These are phyloP conservation scores for Poecilobothrus nobilitatus DNA, from an alignment of 2,888 invertebrate species.

Conservation along the genomic window DNA sequence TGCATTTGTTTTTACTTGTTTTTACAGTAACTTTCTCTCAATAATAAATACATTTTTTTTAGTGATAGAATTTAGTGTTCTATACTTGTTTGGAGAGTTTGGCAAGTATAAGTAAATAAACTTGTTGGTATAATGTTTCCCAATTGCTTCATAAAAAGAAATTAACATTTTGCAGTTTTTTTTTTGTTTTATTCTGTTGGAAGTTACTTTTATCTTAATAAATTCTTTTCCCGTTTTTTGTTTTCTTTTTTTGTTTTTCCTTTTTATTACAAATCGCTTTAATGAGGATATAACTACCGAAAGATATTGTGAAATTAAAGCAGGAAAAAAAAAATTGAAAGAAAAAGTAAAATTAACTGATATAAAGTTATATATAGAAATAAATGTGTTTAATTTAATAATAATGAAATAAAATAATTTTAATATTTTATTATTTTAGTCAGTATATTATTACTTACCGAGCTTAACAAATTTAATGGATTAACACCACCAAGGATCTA, in stretches of 20 bases:
- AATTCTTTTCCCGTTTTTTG: not conserved
- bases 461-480: too few relatives aligned
- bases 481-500: too few relatives aligned
- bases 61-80: too few relatives aligned
- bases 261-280: constrained; percentile 8
- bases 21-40: not conserved
- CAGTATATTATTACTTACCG: too few relatives aligned
- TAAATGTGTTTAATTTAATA: too few relatives aligned
- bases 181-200: not conserved
- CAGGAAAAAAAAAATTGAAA: not conserved
- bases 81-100: not conserved
- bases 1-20: not conserved
- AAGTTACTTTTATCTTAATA: too few relatives aligned
- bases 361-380: too few relatives aligned
- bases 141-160: constrained; percentile 46
- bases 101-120: not conserved
- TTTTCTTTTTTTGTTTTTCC: not conserved
- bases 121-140: constrained; percentile 35
- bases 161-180: constrained; percentile 35
- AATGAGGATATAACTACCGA: constrained; percentile 9
- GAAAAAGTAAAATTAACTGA: too few relatives aligned
- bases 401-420: too few relatives aligned
- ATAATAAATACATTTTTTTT: not conserved
- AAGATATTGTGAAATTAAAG: not conserved
- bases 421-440: too few relatives aligned